phyloP scores from a whole-genome alignment of 2,113 vertebrate species.

The Lipophrys pholis region DNA sequence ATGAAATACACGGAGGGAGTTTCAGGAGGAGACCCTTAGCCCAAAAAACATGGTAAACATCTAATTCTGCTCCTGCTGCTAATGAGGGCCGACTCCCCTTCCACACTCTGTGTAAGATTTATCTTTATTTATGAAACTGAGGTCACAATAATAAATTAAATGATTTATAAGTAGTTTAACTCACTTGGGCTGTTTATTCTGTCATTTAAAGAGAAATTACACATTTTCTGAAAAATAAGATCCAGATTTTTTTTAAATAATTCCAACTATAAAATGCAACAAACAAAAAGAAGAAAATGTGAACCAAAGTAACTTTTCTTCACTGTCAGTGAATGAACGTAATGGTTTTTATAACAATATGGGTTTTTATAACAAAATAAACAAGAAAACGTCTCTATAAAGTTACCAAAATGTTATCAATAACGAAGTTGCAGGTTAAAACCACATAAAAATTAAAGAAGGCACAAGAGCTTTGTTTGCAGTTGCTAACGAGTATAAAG shows the following conservation, averaged over 20 bases:
- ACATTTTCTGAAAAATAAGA: neutral
- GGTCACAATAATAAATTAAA: neutral
- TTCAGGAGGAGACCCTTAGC: conserved; percentile 22
- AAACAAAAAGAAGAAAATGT: too few relatives aligned
- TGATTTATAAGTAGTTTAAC: neutral
- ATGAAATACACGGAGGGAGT: conserved; percentile 9
- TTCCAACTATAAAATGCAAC: too few relatives aligned
- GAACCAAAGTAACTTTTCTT: too few relatives aligned
- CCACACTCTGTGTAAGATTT: conserved; percentile 5
- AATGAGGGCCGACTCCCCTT: conserved; percentile 9
- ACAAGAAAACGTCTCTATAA: too few relatives aligned
- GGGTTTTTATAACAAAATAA: too few relatives aligned
- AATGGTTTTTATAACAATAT: too few relatives aligned
- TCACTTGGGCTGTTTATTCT: neutral
- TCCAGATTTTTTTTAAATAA: neutral
- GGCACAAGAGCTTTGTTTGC: too few relatives aligned
- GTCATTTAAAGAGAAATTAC: conserved; percentile 1
- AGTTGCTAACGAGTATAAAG: too few relatives aligned
- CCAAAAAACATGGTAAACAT: conserved; percentile 7
- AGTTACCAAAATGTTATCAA: too few relatives aligned
- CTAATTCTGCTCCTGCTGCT: conserved; percentile 3
- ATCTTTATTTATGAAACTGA: conserved; percentile 5
- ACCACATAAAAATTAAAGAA: too few relatives aligned
- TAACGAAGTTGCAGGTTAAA: too few relatives aligned
- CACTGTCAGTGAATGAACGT: too few relatives aligned